phyloP scores from a whole-genome alignment of 2,797 vertebrate genomes.

The Kryptopterus vitreolus region DNA sequence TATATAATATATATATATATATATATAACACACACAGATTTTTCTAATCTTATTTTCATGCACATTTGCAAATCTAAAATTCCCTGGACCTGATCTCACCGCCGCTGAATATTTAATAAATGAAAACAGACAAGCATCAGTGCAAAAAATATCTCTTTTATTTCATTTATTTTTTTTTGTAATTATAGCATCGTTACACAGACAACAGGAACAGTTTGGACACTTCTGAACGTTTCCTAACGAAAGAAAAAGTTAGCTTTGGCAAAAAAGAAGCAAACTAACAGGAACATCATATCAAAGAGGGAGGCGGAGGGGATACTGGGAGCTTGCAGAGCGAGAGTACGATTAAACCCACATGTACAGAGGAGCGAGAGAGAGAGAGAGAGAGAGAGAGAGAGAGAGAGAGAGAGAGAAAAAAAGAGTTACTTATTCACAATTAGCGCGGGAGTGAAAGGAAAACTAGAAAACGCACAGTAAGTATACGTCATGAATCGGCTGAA shows the following conservation, averaged over 20 bases:
- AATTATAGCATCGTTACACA: conserved; percentile 57
- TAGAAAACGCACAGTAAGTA: conserved; percentile 4
- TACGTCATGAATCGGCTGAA: conserved; percentile 7
- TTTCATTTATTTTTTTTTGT: conserved; percentile 56
- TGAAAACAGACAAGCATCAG: conserved; percentile 20
- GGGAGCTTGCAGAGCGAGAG: conserved; percentile 46
- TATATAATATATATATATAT: too few relatives aligned
- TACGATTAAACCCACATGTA: conserved; percentile 54
- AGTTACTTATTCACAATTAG: conserved; percentile 44
- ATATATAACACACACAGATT: too few relatives aligned
- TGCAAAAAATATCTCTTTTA: conserved; percentile 67
- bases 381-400: conserved; percentile 26
- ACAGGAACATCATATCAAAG: conserved; percentile 40
- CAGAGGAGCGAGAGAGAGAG: conserved; percentile 43
- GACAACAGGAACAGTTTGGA: conserved; percentile 50
- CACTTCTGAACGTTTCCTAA: conserved; percentile 47
- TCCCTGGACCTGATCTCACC: neutral
- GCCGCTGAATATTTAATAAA: neutral
- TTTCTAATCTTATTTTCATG: neutral
- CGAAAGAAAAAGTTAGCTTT: conserved; percentile 55
- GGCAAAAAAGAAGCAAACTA: conserved; percentile 55
- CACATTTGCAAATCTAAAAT: neutral
- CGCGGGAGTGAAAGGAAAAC: conserved; percentile 31
- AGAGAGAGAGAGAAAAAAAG: conserved; percentile 30
- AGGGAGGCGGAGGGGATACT: conserved; percentile 22